phyloP scores from a whole-genome alignment of 1,140 invertebrate species.

The Zaprionus ghesquierei region DNA sequence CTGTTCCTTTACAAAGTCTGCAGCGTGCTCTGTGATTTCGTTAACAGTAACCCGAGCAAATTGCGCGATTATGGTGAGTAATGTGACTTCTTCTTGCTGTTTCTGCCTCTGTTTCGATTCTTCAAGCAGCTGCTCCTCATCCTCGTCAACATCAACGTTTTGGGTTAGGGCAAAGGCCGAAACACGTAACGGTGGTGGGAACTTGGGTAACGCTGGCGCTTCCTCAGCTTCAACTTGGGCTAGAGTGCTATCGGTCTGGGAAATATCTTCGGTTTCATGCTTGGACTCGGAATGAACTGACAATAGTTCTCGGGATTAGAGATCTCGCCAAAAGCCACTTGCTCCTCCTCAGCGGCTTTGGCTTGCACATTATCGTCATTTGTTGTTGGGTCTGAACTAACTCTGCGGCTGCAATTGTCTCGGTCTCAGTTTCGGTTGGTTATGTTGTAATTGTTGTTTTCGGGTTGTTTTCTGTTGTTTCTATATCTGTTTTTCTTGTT shows the following conservation, averaged over 20 bases:
- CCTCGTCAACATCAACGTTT: conserved; percentile 40
- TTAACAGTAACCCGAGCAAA: conserved; percentile 60
- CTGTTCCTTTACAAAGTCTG: conserved; percentile 56
- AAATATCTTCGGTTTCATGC: conserved; percentile 14
- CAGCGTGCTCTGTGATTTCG: conserved; percentile 68
- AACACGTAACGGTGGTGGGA: conserved; percentile 72
- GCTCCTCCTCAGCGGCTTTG: conserved; percentile 53
- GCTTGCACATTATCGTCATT: conserved; percentile 42
- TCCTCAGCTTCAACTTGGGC: conserved; percentile 8
- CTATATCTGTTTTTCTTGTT: conserved; percentile 13
- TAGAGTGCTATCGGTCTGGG: too few relatives aligned
- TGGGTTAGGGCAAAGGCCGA: conserved; percentile 73
- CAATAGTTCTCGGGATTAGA: conserved; percentile 28
- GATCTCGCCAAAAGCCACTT: conserved; percentile 68
- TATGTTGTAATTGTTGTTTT: conserved; percentile 35
- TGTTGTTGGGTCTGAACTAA: conserved; percentile 70
- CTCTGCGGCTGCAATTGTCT: conserved; percentile 72
- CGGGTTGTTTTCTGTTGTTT: background rate
- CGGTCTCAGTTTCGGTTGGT: conserved; percentile 46
- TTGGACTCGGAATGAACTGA: conserved; percentile 4
- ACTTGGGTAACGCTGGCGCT: conserved; percentile 62
- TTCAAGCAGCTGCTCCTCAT: background rate
- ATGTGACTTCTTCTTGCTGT: background rate
- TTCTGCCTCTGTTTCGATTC: background rate
- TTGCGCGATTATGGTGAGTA: conserved; percentile 52